Conservation (phyloP, 2,797 vertebrate genomes). For the Staurois parvus region DNA sequence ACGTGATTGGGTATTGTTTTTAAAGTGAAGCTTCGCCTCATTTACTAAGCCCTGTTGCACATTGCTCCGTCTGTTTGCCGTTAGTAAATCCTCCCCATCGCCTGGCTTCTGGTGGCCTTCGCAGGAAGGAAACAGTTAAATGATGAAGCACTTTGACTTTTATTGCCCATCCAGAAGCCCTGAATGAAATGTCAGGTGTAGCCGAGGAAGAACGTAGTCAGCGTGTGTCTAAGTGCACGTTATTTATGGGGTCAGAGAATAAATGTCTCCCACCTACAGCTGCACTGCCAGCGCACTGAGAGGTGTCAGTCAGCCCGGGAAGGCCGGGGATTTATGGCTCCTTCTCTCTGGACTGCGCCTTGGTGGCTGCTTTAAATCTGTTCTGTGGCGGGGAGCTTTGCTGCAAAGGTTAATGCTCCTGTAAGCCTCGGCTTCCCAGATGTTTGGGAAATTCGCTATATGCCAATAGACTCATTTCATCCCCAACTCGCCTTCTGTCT, state of each 20-base stretch:
- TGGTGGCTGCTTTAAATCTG: constrained; percentile 54
- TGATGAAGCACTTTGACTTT: constrained; percentile 25
- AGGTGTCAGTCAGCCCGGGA: constrained; percentile 47
- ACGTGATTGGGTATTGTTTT: no score
- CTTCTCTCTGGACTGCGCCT: constrained; percentile 35
- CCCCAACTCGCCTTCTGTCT: constrained; percentile 16
- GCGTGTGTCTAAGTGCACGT: constrained; percentile 37
- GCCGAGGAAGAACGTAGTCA: not conserved
- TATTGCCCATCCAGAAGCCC: constrained; percentile 39
- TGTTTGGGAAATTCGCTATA: constrained; percentile 52
- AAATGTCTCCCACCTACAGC: constrained; percentile 46
- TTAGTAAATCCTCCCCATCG: no score
- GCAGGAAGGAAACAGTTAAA: not conserved
- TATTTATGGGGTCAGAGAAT: constrained; percentile 59
- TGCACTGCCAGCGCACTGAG: constrained; percentile 29
- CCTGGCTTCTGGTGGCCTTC: no score
- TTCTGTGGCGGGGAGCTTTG: constrained; percentile 35
- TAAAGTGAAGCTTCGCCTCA: no score
- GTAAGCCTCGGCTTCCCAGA: constrained; percentile 47
- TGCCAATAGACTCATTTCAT: constrained; percentile 54
- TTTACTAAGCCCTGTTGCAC: no score
- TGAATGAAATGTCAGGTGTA: constrained; percentile 39
- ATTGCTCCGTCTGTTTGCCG: no score
- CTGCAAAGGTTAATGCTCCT: constrained; percentile 59
- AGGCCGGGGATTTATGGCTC: constrained; percentile 27